A percentile compares a stretch with the other conserved stretches of the same genome.
Conservation (phyloP, 2,113 vertebrate genomes). For the Callipepla californica region DNA sequence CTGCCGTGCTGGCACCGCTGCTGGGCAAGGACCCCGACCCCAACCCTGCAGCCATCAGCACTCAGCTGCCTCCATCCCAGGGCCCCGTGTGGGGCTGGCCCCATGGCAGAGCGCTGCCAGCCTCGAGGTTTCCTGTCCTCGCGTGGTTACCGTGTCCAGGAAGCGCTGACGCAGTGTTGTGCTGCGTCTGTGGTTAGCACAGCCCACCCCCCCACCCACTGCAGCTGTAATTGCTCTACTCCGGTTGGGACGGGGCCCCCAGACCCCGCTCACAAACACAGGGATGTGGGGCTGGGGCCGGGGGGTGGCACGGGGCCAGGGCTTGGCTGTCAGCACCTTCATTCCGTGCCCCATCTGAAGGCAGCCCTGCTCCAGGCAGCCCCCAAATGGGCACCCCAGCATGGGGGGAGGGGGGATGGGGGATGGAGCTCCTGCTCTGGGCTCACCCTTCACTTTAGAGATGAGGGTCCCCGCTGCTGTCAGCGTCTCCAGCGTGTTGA, state of each 20-base stretch:
- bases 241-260: neutral
- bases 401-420: rapidly evolving
- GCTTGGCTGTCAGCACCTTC: rapidly evolving
- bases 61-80: neutral
- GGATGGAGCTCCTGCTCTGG: neutral
- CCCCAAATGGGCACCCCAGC: rapidly evolving
- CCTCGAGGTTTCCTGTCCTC: neutral
- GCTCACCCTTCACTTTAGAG: conserved; percentile 93
- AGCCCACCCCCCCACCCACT: rapidly evolving
- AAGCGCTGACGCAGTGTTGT: conserved; percentile 39
- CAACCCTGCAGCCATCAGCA: neutral
- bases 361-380: rapidly evolving
- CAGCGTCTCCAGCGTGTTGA: conserved; percentile 95
- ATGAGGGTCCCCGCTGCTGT: conserved; percentile 94
- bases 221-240: neutral
- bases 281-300: neutral
- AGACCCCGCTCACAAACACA: rapidly evolving
- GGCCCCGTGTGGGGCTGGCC: neutral
- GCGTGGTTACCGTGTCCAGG: neutral
- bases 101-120: rapidly evolving
- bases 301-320: neutral
- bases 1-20: rapidly evolving
- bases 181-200: neutral
- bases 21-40: neutral
- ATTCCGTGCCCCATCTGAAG: rapidly evolving